A percentile compares a stretch with the other conserved stretches of the same genome.
Conservation (phyloP, 2,113 vertebrate species). For the Cryptoleucopteryx plumbea region DNA sequence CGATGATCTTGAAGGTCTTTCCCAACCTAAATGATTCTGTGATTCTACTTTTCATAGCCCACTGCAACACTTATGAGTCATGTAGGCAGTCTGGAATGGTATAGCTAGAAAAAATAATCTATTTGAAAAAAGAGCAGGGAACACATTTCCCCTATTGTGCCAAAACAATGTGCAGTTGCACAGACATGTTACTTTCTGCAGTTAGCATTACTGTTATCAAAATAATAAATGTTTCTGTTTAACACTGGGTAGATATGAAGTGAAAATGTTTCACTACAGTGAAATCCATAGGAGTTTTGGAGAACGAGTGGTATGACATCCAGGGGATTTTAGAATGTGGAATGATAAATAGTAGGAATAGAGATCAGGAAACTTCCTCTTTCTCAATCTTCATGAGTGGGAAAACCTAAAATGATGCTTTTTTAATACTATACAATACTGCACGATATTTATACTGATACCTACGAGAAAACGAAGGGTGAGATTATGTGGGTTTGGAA, state of each 20-base stretch:
- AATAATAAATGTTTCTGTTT: neutral
- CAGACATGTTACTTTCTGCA: neutral
- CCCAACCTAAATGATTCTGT: too few species aligned
- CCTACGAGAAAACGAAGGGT: neutral
- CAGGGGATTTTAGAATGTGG: neutral
- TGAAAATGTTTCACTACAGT: neutral
- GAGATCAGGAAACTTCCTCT: neutral
- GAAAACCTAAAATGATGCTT: neutral
- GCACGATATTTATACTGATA: neutral
- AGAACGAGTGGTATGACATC: neutral
- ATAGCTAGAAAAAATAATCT: neutral
- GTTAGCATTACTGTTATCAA: neutral
- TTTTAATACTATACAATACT: neutral
- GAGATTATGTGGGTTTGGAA: neutral
- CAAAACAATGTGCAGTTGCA: neutral
- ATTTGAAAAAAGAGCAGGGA: neutral
- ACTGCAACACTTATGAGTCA: neutral
- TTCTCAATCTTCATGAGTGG: rapidly evolving
- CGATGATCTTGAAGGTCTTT: too few species aligned
- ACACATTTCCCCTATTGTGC: neutral
- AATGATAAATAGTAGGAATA: neutral
- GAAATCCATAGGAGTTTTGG: neutral
- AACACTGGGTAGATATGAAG: neutral
- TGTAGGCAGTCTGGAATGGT: neutral
- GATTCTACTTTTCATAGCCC: neutral